Conservation (phyloP, 2,888 invertebrate genomes). For the Campopleginae sp. region DNA sequence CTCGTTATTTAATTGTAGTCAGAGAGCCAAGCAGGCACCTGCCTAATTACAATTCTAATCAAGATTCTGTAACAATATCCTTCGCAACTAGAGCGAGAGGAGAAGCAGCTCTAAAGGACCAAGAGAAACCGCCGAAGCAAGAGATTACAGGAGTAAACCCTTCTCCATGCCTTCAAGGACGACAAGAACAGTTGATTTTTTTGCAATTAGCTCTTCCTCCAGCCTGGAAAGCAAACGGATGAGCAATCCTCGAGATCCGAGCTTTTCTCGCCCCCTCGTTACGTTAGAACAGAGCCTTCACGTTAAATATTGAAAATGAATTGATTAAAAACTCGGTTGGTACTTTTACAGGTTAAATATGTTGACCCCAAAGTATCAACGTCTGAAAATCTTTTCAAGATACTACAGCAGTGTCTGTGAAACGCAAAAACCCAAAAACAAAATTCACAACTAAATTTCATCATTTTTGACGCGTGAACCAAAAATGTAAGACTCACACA, state of each 20-base stretch:
- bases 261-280: neutral
- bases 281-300: neutral
- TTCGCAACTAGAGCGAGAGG: neutral
- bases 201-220: conserved; percentile 74
- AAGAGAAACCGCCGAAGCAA: conserved; percentile 18
- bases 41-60: conserved; percentile 59
- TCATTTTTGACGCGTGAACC: no score
- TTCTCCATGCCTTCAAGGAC: conserved; percentile 27
- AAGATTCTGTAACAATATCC: conserved; percentile 42
- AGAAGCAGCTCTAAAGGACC: neutral
- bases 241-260: neutral
- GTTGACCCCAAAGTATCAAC: neutral
- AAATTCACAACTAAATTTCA: no score
- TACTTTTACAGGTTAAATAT: neutral
- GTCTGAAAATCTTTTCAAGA: neutral
- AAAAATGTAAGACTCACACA: no score
- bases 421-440: no score
- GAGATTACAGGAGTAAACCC: conserved; percentile 40
- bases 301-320: neutral
- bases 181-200: conserved; percentile 54
- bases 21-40: conserved; percentile 16
- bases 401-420: no score
- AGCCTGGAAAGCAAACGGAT: conserved; percentile 81
- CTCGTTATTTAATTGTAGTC: conserved; percentile 2
- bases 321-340: neutral